Conservation (phyloP, 1,140 invertebrate species). For the Bombus polaris region DNA sequence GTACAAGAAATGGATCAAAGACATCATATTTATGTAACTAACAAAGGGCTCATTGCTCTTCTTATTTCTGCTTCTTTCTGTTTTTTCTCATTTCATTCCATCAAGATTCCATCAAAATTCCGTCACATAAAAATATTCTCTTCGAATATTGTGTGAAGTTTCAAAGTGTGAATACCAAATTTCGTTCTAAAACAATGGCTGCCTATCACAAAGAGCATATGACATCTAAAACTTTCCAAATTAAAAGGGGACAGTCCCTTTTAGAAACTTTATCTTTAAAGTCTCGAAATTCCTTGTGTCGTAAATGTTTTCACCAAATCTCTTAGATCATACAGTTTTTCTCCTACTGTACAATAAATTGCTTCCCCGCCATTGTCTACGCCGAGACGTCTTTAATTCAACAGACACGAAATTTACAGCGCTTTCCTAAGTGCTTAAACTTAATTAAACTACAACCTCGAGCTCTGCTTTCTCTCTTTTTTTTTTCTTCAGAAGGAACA, state of each 20-base stretch:
- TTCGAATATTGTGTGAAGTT: not conserved
- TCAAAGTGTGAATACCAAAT: not conserved
- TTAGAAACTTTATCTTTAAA: not conserved
- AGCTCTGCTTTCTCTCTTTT: not conserved
- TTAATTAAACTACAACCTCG: slow-evolving; percentile 18
- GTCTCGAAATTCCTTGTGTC: not conserved
- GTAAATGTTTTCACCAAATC: not conserved
- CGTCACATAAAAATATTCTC: not conserved
- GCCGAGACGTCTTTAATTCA: not conserved
- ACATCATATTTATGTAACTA: no score
- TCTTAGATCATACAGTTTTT: not conserved
- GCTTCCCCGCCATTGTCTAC: no score
- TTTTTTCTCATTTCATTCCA: no score
- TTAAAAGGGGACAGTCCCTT: not conserved
- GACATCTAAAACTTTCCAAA: not conserved
- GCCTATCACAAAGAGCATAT: no score
- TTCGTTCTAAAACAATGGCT: not conserved
- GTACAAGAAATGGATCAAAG: no score
- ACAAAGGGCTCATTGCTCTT: no score
- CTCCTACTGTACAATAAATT: not conserved
- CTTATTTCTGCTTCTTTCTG: no score
- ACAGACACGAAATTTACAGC: not conserved
- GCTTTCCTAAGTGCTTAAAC: not conserved
- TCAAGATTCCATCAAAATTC: no score
- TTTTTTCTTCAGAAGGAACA: not conserved